Percentiles rank a stretch among this genome's conserved stretches.
These are phyloP conservation scores for Melanotaenia boesemani DNA, from an alignment of 2,797 vertebrate genomes.

Conservation along the genomic window DNA sequence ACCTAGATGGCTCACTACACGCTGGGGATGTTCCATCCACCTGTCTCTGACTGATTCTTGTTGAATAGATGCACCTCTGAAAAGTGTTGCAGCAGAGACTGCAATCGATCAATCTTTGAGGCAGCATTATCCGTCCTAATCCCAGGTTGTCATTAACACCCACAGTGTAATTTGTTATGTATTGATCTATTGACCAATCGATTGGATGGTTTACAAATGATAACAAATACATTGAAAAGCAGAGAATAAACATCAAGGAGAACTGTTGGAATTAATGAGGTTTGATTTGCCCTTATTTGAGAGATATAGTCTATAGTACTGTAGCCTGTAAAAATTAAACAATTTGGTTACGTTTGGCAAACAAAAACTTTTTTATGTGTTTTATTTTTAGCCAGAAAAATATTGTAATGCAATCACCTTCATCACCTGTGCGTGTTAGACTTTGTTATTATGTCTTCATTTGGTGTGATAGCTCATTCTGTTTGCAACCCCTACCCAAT, in stretches of 20 bases:
- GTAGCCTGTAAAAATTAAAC: conserved; percentile 28
- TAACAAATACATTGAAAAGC: conserved; percentile 73
- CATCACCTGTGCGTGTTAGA: conserved; percentile 41
- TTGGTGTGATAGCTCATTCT: conserved; percentile 32
- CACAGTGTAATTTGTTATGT: conserved; percentile 81
- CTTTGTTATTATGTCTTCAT: conserved; percentile 38
- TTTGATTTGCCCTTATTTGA: conserved; percentile 56
- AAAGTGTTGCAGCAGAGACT: conserved; percentile 31
- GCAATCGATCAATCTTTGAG: conserved; percentile 72
- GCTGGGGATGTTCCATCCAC: conserved; percentile 42
- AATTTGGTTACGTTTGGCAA: background rate
- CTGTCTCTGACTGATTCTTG: conserved; percentile 46
- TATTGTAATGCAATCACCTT: conserved; percentile 22
- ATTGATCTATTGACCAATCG: conserved; percentile 84
- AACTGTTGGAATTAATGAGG: conserved; percentile 68
- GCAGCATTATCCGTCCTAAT: conserved; percentile 83
- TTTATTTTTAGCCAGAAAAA: conserved; percentile 2
- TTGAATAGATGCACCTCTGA: conserved; percentile 28
- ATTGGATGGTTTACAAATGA: conserved; percentile 79
- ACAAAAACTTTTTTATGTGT: conserved; percentile 9
- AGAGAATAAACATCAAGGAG: conserved; percentile 68
- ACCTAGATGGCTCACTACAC: conserved; percentile 30
- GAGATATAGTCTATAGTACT: background rate
- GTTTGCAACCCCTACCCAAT: conserved; percentile 21
- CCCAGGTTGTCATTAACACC: conserved; percentile 82